Evolutionary conservation across 2,113 vertebrate species (phyloP).

Genomic region (Seriola dumerili): DNA sequence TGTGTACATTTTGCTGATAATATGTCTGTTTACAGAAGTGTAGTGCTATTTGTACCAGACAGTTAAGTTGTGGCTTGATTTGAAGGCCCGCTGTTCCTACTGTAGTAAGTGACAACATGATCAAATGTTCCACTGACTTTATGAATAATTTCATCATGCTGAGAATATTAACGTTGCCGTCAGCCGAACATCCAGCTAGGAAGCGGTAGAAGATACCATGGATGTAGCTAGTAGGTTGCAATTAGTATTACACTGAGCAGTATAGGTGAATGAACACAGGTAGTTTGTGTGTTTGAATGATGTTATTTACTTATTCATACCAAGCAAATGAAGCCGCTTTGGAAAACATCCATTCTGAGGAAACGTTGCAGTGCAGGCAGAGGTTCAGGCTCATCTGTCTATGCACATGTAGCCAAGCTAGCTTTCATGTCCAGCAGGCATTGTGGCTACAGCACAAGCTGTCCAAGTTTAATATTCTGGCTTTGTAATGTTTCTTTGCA

Average conservation of each 20-base stretch:
- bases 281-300: background rate
- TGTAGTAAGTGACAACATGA: too few species aligned
- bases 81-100: too few species aligned
- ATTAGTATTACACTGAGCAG: background rate
- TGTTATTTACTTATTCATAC: background rate
- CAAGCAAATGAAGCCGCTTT: background rate
- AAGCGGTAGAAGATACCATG: too few species aligned
- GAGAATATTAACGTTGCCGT: too few species aligned
- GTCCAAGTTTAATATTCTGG: background rate
- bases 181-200: too few species aligned
- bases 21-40: too few species aligned
- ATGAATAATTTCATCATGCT: too few species aligned
- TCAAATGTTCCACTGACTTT: too few species aligned
- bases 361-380: background rate
- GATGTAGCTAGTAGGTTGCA: too few species aligned
- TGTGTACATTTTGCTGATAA: too few species aligned
- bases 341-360: background rate
- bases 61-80: too few species aligned
- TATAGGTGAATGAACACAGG: background rate
- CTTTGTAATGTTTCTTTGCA: background rate
- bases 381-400: background rate
- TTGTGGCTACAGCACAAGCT: background rate
- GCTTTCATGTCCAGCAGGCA: background rate
- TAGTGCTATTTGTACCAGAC: too few species aligned
- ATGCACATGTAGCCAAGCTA: background rate